A percentile compares a stretch with the other conserved stretches of the same genome.
Evolutionary conservation across 2,888 invertebrate species (phyloP).

Genomic region (Lamellibrachia columna): DNA sequence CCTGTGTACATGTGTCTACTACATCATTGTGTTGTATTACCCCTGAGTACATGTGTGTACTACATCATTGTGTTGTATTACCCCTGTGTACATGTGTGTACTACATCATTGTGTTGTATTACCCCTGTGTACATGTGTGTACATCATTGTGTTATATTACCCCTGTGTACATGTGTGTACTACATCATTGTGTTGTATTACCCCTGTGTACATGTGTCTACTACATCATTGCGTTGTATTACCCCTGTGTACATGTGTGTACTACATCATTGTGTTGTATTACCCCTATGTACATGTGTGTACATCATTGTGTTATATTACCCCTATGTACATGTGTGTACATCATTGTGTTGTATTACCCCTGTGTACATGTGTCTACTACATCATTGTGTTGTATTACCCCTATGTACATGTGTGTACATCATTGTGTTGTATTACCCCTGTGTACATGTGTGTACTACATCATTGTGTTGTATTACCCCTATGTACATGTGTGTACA

Average conservation of each 20-base stretch:
- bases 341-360: neutral
- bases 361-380: neutral
- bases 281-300: neutral
- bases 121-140: too few relatives aligned
- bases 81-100: too few relatives aligned
- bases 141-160: neutral
- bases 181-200: neutral
- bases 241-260: neutral
- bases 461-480: neutral
- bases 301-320: neutral
- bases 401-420: neutral
- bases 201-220: neutral
- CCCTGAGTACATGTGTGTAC: too few relatives aligned
- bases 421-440: neutral
- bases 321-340: too few relatives aligned
- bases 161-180: neutral
- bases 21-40: too few relatives aligned
- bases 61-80: too few relatives aligned
- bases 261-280: neutral
- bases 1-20: too few relatives aligned
- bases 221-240: neutral
- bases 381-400: neutral
- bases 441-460: too few relatives aligned
- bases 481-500: neutral
- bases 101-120: too few relatives aligned